phyloP scores from a whole-genome alignment of 1,140 invertebrate genomes.

The Caenorhabditis tropicalis region DNA sequence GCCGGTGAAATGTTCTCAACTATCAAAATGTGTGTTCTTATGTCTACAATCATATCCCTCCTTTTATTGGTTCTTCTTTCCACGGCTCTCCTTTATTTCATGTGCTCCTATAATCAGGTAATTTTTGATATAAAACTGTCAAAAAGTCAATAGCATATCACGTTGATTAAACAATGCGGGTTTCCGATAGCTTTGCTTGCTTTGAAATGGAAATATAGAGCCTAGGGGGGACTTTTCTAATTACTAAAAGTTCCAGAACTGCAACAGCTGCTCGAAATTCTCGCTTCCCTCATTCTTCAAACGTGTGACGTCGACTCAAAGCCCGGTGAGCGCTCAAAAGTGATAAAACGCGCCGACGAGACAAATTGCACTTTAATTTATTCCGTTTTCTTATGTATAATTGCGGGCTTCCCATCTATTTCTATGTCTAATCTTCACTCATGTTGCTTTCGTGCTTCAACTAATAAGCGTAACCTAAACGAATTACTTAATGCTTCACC shows the following conservation, averaged over 20 bases:
- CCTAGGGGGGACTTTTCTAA: background rate
- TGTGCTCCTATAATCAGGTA: conserved; percentile 33
- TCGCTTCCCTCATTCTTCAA: conserved; percentile 32
- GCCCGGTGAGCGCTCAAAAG: conserved; percentile 26
- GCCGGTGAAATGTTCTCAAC: conserved; percentile 35
- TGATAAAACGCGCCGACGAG: background rate
- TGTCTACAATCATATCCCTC: conserved; percentile 2
- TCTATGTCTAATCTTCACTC: background rate
- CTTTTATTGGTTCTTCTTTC: background rate
- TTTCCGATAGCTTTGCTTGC: background rate
- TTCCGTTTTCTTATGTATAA: conserved; percentile 15
- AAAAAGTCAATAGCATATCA: conserved; percentile 16
- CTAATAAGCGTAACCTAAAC: background rate
- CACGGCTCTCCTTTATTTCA: background rate
- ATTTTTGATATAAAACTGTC: conserved; percentile 1
- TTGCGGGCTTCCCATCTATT: background rate
- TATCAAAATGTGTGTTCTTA: conserved; percentile 16
- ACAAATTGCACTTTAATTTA: background rate
- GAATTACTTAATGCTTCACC: background rate
- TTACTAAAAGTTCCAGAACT: background rate
- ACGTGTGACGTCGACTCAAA: conserved; percentile 34
- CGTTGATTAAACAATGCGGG: background rate
- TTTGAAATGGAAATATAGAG: background rate
- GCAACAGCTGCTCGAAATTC: conserved; percentile 27
- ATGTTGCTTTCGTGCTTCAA: conserved; percentile 6